Conservation (phyloP, 2,888 invertebrate species). For the Corythucha ciliata region DNA sequence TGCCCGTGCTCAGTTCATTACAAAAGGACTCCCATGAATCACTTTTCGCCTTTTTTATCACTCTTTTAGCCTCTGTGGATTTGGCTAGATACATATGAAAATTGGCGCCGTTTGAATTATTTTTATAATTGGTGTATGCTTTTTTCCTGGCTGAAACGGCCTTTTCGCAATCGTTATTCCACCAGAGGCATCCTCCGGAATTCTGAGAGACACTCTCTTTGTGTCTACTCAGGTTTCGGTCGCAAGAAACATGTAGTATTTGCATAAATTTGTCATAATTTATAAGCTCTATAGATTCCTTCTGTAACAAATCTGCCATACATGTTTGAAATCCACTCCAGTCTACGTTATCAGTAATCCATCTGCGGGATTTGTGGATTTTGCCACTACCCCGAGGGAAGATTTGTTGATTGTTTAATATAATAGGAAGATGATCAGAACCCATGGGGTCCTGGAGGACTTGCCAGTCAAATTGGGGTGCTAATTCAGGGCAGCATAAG, state of each 20-base stretch:
- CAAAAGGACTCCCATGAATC: conserved; percentile 1
- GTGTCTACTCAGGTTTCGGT: too few relatives aligned
- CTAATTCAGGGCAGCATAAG: not conserved
- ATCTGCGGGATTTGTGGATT: not conserved
- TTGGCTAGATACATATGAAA: not conserved
- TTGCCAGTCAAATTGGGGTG: not conserved
- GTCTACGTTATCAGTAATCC: not conserved
- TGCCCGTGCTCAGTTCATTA: not conserved
- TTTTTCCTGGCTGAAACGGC: not conserved
- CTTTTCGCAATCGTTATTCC: not conserved
- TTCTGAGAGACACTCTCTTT: too few relatives aligned
- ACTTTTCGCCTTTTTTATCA: conserved; percentile 1
- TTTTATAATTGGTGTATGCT: not conserved
- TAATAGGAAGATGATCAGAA: conserved; percentile 5
- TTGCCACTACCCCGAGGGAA: not conserved
- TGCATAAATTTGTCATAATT: not conserved
- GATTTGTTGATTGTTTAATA: not conserved
- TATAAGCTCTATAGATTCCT: not conserved
- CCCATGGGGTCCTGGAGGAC: conserved; percentile 6
- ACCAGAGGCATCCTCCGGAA: conserved; percentile 8
- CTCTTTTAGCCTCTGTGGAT: not conserved
- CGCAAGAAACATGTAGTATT: not conserved
- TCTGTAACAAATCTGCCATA: not conserved
- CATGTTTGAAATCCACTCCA: not conserved
- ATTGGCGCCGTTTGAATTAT: not conserved